Evolutionary conservation across 2,797 vertebrate species (phyloP), one percentile per base, ranked within the genome.

Genomic region (Malurus leucopterus): DNA sequence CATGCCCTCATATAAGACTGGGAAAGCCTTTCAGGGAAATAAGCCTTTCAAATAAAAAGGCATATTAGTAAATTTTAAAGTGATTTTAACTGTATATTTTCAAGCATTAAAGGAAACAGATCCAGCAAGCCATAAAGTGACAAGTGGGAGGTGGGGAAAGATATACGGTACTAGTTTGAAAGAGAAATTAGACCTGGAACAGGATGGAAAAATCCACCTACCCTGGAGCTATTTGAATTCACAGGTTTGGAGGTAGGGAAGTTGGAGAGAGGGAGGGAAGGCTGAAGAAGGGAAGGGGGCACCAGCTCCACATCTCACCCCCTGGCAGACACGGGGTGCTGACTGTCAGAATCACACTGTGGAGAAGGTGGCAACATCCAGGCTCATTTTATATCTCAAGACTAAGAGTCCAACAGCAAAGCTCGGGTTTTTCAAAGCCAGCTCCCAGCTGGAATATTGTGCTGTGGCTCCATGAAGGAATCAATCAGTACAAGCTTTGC

Each of bases 91-190:
- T 96, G 95, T 95, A 95, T 95, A 93, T 96, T 95, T 95, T 86
- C 84, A 91, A 96, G 94, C 94, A 96, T 92, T 96, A 95, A 96
- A 91, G 93, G 80, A 86, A 95, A 93, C 92, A 97, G 91, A 95
- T 91, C 95, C 94, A 96, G 95, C 90, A 95, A 96, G 95, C 95
- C 91, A 96, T 96, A 96, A 97, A 97, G 94, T 96, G 96, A 95
- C 94, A 87, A 95, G 93, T 79, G 84, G 89, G 82, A 91, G 81
- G 87, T 86, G 91, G 90, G 83, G 84, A 79, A 95, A 95, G 95
- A 96, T 96, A 97, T 96, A 96, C 1, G 53, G 92, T 88, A 86
- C 78, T 67, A 69, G 92, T 90, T 93, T 86, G 94, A 85, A 73
- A 92, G 92, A 95, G 95, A 95, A 96, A 97, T 97, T 95, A 94